Evolutionary conservation across 2,797 vertebrate genomes (phyloP).

Genomic region (Ctenopoma kingsleyae): DNA sequence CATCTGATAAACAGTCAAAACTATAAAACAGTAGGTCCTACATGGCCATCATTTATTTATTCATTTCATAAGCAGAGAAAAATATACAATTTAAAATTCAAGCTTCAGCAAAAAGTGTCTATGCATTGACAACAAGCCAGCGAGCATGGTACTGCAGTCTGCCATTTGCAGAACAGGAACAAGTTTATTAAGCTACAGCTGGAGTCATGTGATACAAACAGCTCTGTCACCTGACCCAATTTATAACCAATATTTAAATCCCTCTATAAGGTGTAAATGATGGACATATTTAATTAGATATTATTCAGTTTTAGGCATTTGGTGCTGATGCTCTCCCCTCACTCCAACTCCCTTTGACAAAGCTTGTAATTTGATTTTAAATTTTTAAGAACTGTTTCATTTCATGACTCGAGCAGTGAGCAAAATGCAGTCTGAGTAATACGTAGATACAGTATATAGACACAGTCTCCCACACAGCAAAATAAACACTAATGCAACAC

Average conservation of each 20-base stretch:
- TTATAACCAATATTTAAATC: background rate
- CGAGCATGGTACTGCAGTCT: slow-evolving; percentile 47
- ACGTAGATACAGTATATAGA: slow-evolving; percentile 54
- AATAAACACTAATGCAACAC: slow-evolving; percentile 64
- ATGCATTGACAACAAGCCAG: slow-evolving; percentile 67
- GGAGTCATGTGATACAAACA: slow-evolving; percentile 62
- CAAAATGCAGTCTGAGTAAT: slow-evolving; percentile 56
- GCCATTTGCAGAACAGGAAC: slow-evolving; percentile 50
- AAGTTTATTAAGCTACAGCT: slow-evolving; percentile 59
- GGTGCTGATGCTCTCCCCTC: background rate
- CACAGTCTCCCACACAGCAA: slow-evolving; percentile 55
- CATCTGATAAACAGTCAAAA: background rate
- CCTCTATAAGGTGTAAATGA: background rate
- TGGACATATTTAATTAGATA: background rate
- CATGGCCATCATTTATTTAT: slow-evolving; percentile 67
- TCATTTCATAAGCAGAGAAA: slow-evolving; percentile 76
- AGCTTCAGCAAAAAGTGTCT: slow-evolving; percentile 76
- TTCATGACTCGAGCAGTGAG: slow-evolving; percentile 57
- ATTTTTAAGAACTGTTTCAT: slow-evolving; percentile 25
- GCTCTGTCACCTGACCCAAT: slow-evolving; percentile 14
- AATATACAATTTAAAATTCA: slow-evolving; percentile 81
- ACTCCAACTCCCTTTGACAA: too few relatives aligned
- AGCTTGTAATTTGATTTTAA: background rate
- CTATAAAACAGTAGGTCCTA: background rate
- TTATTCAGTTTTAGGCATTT: background rate